Percentiles rank a stretch among this genome's conserved stretches.
Conservation (phyloP, 2,113 vertebrate genomes). For the Condylura cristata region DNA sequence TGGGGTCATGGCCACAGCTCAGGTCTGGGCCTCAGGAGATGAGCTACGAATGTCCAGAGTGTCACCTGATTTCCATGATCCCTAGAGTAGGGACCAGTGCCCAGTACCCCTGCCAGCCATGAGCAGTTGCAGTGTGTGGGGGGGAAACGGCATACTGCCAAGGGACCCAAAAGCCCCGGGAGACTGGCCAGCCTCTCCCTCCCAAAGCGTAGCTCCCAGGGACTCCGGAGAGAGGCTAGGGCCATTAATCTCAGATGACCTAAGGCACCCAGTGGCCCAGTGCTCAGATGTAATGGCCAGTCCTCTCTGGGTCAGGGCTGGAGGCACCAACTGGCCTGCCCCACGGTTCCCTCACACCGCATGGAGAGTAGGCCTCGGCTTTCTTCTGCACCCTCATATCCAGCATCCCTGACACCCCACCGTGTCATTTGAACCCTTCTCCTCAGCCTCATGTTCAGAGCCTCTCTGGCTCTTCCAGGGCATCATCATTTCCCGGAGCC, state of each 20-base stretch:
- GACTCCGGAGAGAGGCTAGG: background rate
- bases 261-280: background rate
- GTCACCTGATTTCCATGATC: background rate
- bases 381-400: background rate
- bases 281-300: background rate
- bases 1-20: background rate
- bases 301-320: background rate
- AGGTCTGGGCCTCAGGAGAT: background rate
- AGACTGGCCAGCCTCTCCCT: background rate
- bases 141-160: rapidly evolving
- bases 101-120: background rate
- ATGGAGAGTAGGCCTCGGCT: background rate
- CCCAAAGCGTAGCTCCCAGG: background rate
- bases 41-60: background rate
- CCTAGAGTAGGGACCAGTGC: background rate
- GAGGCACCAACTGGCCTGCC: background rate
- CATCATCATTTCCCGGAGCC: background rate
- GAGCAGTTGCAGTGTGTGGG: background rate
- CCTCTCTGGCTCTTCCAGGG: background rate
- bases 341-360: background rate
- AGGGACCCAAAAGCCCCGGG: background rate
- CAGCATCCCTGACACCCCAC: background rate
- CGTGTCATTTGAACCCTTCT: background rate
- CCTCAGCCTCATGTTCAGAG: background rate
- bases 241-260: background rate